Evolutionary conservation across 2,113 vertebrate genomes (phyloP), one percentile per base, ranked within the genome.

Genomic region (Vulpes lagopus): DNA sequence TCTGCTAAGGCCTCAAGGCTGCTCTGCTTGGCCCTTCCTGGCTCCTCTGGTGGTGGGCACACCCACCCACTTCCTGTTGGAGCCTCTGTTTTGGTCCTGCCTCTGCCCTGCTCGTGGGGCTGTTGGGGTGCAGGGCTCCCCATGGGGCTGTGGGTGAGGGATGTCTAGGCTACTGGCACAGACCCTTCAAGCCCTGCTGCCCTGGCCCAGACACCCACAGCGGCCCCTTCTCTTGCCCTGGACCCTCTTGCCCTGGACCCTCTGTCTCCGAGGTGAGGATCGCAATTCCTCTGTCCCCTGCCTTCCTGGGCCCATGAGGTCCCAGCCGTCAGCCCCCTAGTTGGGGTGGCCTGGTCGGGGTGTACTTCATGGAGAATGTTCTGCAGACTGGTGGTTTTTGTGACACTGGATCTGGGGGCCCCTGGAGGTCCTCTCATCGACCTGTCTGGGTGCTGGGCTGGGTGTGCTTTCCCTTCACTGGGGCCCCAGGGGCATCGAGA

Each of bases 21-120:
- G 1, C 57, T 25, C 38, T 17, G 10, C 27, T 22, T 0, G 0
- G 84, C 51, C 16, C 27, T 25, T 51, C 43, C 32, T 5, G n/a
- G 90, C 25, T 38, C 12, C 59, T 62, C 15, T 1, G 7, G 12
- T 4, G 64, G 22, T 38, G 10, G 10, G 14, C 25, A 20, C 1
- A 7, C 57, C 82, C 27, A 19, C 90, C 59, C 9, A 27, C 89
- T 19, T 10, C 59, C 22, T 11, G 11, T 19, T 30, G 38, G 82
- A 43, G 49, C 71, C 9, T 27, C 1, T 2, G 10, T n/a, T n/a
- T 38, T 5, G 79, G n/a, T 25, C 32, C 57, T 10, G 43, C 15
- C 53, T 22, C 67, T n/a, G 67, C 15, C 35, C 17, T 83, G 49
- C 22, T 49, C 79, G 17, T 3, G 4, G 85, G 92, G 74, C 57